Conservation (phyloP, 2,888 invertebrate genomes). For the Ornithoptera alexandrae region DNA sequence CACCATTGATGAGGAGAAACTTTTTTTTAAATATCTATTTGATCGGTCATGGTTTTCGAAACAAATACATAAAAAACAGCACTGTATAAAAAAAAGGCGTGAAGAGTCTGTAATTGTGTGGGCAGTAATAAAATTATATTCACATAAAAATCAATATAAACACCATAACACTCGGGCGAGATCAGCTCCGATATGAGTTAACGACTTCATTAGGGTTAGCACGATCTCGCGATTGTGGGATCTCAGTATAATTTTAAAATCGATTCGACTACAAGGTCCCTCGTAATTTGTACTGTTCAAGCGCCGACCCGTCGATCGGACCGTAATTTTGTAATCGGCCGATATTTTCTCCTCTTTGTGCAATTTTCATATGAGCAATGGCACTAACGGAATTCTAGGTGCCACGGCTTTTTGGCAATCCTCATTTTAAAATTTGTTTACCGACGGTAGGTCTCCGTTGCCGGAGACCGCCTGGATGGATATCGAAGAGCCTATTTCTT, state of each 20-base stretch:
- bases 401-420: constrained; percentile 63
- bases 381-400: constrained; percentile 55
- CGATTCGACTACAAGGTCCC: constrained; percentile 50
- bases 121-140: constrained; percentile 62
- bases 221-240: constrained; percentile 66
- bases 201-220: constrained; percentile 74
- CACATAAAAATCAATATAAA: constrained; percentile 75
- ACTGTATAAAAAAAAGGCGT: constrained; percentile 38
- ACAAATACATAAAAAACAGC: constrained; percentile 40
- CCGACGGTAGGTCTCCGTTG: not conserved
- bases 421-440: constrained; percentile 64
- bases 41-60: constrained; percentile 35
- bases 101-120: constrained; percentile 48
- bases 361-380: constrained; percentile 64
- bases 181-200: constrained; percentile 64
- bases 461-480: too few relatives aligned
- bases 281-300: constrained; percentile 68
- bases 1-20: too few relatives aligned
- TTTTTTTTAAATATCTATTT: too few relatives aligned
- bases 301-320: constrained; percentile 65
- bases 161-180: constrained; percentile 62
- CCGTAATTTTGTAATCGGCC: constrained; percentile 62
- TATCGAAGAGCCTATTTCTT: too few relatives aligned
- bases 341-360: constrained; percentile 66
- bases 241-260: constrained; percentile 67